Evolutionary conservation across 2,797 vertebrate genomes (phyloP).

Genomic region (Synaphobranchus kaupii): DNA sequence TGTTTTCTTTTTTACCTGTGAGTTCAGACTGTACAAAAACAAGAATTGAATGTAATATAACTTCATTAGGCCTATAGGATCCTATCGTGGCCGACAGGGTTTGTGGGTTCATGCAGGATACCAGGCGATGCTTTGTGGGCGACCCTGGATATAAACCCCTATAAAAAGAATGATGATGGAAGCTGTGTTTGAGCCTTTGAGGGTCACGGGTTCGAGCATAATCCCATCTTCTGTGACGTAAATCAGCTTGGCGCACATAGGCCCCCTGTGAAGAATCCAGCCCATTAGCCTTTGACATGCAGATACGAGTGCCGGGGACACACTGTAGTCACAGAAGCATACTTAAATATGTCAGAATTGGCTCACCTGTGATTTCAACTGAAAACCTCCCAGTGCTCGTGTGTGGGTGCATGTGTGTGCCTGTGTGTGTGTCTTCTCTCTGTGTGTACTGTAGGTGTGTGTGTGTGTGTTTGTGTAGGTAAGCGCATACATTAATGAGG

Average conservation of each 20-base stretch:
- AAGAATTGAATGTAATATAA: too few relatives aligned
- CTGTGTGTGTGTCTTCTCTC: background rate
- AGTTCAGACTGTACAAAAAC: background rate
- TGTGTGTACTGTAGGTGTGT: background rate
- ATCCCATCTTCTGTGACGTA: background rate
- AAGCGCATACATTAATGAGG: background rate
- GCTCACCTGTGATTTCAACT: background rate
- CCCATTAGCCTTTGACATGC: background rate
- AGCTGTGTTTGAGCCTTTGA: background rate
- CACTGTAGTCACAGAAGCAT: background rate
- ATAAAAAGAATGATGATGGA: background rate
- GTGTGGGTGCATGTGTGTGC: background rate
- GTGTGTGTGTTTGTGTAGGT: background rate
- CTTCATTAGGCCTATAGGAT: background rate
- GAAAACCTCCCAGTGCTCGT: background rate
- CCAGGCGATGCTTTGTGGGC: background rate
- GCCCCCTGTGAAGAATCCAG: background rate
- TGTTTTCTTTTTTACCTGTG: background rate
- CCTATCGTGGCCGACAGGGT: background rate
- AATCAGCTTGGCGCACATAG: background rate
- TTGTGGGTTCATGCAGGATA: background rate
- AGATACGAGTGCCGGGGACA: background rate
- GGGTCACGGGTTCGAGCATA: background rate
- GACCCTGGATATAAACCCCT: background rate
- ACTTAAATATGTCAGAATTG: background rate